These are phyloP conservation scores for Troides helena DNA, from an alignment of 2,888 invertebrate species.

Conservation along the genomic window DNA sequence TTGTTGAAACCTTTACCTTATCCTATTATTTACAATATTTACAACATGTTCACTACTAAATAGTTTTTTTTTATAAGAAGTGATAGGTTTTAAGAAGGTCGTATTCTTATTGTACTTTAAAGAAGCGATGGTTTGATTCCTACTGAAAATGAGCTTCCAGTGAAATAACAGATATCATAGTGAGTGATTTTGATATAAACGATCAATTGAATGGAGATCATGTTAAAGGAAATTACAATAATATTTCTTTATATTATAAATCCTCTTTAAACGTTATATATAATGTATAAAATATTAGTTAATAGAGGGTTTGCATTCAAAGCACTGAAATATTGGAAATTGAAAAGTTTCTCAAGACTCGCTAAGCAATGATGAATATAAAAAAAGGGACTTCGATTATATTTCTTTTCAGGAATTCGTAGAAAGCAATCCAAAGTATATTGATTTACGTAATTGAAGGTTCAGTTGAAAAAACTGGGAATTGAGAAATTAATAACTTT, in stretches of 20 bases:
- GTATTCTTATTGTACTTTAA: too few species aligned
- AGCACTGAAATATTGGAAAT: neutral
- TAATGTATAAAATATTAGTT: neutral
- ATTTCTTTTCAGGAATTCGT: neutral
- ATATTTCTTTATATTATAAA: neutral
- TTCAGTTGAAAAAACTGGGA: neutral
- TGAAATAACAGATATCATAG: too few species aligned
- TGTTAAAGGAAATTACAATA: neutral
- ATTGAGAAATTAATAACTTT: neutral
- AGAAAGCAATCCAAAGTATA: conserved; percentile 1
- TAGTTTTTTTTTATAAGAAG: too few species aligned
- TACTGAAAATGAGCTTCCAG: too few species aligned
- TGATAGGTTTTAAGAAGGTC: too few species aligned
- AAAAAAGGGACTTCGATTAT: neutral
- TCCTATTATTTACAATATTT: too few species aligned
- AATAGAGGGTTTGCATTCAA: neutral
- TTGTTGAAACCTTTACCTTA: too few species aligned
- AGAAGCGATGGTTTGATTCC: too few species aligned
- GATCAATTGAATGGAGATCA: too few species aligned
- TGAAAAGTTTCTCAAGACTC: neutral
- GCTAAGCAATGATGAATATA: neutral
- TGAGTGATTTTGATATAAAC: too few species aligned
- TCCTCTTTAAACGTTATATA: neutral
- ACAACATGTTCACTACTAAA: too few species aligned
- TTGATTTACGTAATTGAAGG: neutral